phyloP scores from a whole-genome alignment of 2,113 vertebrate species.

The Epinephelus fuscoguttatus region DNA sequence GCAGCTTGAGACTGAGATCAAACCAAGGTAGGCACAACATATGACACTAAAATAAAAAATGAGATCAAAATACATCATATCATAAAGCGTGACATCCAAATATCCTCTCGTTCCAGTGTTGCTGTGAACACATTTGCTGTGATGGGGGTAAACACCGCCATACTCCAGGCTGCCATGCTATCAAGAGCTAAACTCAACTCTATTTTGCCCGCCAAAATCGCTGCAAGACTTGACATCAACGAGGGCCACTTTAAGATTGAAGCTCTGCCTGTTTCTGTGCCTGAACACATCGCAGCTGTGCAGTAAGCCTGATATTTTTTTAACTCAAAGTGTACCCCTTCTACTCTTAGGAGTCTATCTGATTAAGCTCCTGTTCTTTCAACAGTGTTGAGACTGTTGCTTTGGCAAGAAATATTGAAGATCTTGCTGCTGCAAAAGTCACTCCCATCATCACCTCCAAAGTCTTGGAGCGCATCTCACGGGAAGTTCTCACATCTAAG shows the following conservation, averaged over 20 bases:
- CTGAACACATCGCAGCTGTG: slow-evolving; percentile 77
- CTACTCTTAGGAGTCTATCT: not conserved
- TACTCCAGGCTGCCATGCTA: slow-evolving; percentile 84
- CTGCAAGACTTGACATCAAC: slow-evolving; percentile 80
- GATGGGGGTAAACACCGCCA: slow-evolving; percentile 87
- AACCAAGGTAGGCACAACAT: slow-evolving; percentile 73
- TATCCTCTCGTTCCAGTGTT: slow-evolving; percentile 74
- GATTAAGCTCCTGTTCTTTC: not conserved
- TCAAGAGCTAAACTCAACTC: slow-evolving; percentile 76
- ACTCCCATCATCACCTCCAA: slow-evolving; percentile 79
- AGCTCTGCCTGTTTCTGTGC: slow-evolving; percentile 76
- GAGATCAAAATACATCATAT: not conserved
- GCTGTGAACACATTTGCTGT: slow-evolving; percentile 80
- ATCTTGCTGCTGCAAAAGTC: slow-evolving; percentile 72
- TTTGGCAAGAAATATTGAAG: slow-evolving; percentile 84
- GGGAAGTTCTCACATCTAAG: slow-evolving; percentile 70
- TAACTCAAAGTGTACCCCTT: not conserved
- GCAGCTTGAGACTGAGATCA: slow-evolving; percentile 74
- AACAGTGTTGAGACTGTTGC: slow-evolving; percentile 85
- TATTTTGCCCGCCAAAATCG: slow-evolving; percentile 78
- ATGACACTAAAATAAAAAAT: not conserved
- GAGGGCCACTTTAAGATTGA: slow-evolving; percentile 85
- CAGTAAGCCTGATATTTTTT: slow-evolving; percentile 74
- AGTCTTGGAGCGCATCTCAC: slow-evolving; percentile 39
- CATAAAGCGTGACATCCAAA: not conserved